Evolutionary conservation across 1,140 invertebrate genomes (phyloP).

Genomic region (Acromyrmex heyeri): DNA sequence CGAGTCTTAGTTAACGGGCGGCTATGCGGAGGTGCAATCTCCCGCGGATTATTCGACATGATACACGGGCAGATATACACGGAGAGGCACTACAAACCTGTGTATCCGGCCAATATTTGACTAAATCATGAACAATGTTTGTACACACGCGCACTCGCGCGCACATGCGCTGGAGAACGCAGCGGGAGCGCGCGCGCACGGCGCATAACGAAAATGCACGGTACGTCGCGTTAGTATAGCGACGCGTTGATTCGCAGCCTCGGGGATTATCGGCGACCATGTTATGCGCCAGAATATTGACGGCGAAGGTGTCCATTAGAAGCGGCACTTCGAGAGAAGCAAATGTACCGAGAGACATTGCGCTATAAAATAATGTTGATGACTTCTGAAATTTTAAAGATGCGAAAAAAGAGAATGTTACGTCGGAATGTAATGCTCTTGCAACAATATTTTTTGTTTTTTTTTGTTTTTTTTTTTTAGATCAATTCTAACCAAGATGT

Average conservation of each 20-base stretch:
- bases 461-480: background rate
- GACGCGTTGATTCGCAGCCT: constrained; percentile 54
- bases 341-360: background rate
- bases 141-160: constrained; percentile 79
- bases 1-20: constrained; percentile 78
- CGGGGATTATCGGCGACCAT: constrained; percentile 49
- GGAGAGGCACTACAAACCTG: constrained; percentile 84
- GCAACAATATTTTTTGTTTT: background rate
- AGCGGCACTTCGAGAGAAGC: constrained; percentile 1
- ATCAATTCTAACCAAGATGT: background rate
- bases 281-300: constrained; percentile 27
- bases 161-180: constrained; percentile 39
- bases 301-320: constrained; percentile 55
- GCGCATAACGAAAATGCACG: constrained; percentile 44
- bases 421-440: background rate
- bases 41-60: constrained; percentile 84
- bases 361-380: background rate
- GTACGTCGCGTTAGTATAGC: constrained; percentile 33
- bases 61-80: constrained; percentile 81
- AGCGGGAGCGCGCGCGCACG: constrained; percentile 35
- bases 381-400: background rate
- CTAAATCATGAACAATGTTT: constrained; percentile 87
- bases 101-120: constrained; percentile 87
- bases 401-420: background rate
- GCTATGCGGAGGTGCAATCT: constrained; percentile 82